phyloP scores from a whole-genome alignment of 2,113 vertebrate genomes.

The Glaucidium brasilianum region DNA sequence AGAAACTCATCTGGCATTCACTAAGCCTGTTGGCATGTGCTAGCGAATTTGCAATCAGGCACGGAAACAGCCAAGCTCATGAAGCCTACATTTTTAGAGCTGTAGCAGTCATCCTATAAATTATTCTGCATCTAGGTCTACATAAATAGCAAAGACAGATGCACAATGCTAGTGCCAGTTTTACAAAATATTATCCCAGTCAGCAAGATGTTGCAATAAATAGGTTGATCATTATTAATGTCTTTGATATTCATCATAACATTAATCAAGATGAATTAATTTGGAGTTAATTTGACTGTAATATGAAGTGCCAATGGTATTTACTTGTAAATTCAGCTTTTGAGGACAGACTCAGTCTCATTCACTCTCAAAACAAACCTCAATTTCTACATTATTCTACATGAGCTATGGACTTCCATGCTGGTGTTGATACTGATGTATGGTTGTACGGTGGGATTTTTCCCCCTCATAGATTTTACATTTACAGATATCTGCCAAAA shows the following conservation, averaged over 20 bases:
- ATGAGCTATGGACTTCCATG: background rate
- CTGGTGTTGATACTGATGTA: background rate
- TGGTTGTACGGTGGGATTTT: background rate
- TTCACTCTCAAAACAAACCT: background rate
- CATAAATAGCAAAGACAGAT: slow-evolving; percentile 54
- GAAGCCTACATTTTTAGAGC: background rate
- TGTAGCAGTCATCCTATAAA: background rate
- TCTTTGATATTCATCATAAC: slow-evolving; percentile 38
- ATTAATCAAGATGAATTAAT: slow-evolving; percentile 62
- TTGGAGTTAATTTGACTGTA: slow-evolving; percentile 18
- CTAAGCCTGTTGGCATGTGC: background rate
- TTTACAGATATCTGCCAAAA: background rate
- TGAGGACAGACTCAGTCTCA: background rate
- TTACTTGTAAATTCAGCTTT: slow-evolving; percentile 5
- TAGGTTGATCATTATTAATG: slow-evolving; percentile 60
- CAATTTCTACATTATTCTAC: background rate
- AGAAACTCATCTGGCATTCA: background rate
- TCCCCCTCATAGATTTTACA: background rate
- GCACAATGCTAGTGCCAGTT: background rate
- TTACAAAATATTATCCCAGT: slow-evolving; percentile 33
- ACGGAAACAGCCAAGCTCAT: background rate
- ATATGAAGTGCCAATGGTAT: background rate
- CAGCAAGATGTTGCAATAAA: slow-evolving; percentile 45
- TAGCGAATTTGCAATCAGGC: background rate
- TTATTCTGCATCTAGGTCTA: slow-evolving; percentile 6